Evolutionary conservation across 35 echinoderm and acorn worm species (phyloP), one percentile per base, ranked within the genome.

Genomic region (Chiridota heheva): DNA sequence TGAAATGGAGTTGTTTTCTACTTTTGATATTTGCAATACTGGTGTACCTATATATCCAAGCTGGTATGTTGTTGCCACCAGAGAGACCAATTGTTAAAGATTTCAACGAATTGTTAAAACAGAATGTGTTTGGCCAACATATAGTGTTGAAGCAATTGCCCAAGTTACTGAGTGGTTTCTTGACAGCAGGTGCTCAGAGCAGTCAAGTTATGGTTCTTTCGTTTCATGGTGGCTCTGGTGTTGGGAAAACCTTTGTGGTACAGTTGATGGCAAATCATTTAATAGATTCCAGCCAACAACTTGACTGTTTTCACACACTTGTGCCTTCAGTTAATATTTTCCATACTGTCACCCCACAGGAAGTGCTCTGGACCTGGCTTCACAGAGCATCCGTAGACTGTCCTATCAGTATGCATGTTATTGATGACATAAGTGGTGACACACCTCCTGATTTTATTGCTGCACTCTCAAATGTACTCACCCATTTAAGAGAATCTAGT

Each of bases 201-300:
- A 66, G 58, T 22, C 49, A n/a, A n/a, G n/a, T 42, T 17, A 26
- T 87, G 73, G 45, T 87, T 13, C 44, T 87, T 29, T 80, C 66
- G 53, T 87, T 87, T 33, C 84, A 87, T 79, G 84, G 84, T 0
- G 40, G 73, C 20, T 66, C 72, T 22, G 84, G 84, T 32, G 84
- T 87, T 5, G 84, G 84, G 64, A 87, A 87, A 42, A 87, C 72
- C 10, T 46, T 44, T 45, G 66, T 77, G 17, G 84, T 63, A 16
- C 44, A 87, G 17, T n/a, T 87, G 15, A 63, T 87, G 6, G 42
- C 66, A 48, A 62, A 87, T 16, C 28, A 46, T 27, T 53, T 76
- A 49, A 53, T 76, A 29, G 28, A 43, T 0, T 30, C 33, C n/a
- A 10, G 42, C 25, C 30, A 30, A 15, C 42, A 37, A 76, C 4